Conservation (phyloP, 2,113 vertebrate species). For the Tiliqua scincoides region DNA sequence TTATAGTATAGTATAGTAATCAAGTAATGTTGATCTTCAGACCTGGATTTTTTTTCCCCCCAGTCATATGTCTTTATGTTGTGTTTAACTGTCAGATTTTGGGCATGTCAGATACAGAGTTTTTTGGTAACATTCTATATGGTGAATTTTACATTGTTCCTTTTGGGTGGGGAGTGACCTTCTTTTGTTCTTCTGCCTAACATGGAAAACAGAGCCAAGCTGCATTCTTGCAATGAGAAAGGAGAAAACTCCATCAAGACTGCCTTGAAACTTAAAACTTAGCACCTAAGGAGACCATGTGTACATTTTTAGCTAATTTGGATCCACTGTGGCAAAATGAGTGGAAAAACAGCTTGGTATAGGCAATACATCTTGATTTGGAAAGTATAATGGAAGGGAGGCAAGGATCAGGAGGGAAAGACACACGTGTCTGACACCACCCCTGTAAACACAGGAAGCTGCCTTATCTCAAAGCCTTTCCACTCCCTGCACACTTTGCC, state of each 20-base stretch:
- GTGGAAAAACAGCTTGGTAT: background rate
- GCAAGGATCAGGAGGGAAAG: background rate
- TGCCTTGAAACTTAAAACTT: background rate
- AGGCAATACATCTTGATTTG: background rate
- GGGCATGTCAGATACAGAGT: no score
- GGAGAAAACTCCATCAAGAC: background rate
- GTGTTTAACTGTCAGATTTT: no score
- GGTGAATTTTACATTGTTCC: no score
- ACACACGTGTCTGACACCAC: background rate
- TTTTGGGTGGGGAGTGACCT: no score
- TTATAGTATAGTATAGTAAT: no score
- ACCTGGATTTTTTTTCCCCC: no score
- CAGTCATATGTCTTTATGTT: no score
- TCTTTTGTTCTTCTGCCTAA: no score
- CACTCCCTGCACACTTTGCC: no score
- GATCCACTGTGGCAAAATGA: background rate
- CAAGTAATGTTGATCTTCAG: no score
- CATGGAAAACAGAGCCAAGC: background rate
- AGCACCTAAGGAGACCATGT: background rate
- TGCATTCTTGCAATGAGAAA: background rate
- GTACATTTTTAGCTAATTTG: background rate
- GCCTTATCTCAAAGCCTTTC: no score
- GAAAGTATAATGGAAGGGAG: background rate
- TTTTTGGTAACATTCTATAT: no score
- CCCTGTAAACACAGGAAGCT: background rate